Evolutionary conservation across 2,113 vertebrate genomes (phyloP), one percentile per base, ranked within the genome.

Genomic region (Salvelinus alpinus): DNA sequence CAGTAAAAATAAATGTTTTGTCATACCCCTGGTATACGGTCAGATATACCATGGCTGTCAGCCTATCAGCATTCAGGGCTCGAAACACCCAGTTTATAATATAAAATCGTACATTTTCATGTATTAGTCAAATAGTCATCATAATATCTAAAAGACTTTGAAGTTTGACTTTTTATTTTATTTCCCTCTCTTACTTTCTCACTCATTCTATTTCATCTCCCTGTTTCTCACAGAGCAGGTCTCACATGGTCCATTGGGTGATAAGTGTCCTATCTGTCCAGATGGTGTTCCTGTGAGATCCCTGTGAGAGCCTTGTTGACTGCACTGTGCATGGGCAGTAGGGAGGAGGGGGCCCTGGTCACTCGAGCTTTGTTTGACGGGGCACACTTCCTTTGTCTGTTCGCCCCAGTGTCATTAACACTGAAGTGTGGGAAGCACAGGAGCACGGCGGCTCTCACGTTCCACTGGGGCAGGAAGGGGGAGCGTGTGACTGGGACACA

Each of bases 371-470:
- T 92, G 92, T 91, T 87, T 73, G 78, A 83, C 78, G 82, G 91
- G 91, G 90, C 93, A 93, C 91, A 87, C 90, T 93, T 92, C 91
- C 86, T 92, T 93, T 93, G 89, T 93, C 88, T 85, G 78, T 54
- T 44, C 75, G 85, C 82, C 86, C 88, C 82, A 76, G 80, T 88
- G 90, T 91, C 88, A 89, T 91, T 90, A 88, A 87, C 88, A 83
- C 85, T 87, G 81, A 89, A 91, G 92, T 94, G 92, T 94, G 93
- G 93, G 93, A 94, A 94, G 90, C 90, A 81, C 71, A 70, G 81
- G 78, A 84, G 75, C 86, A 75, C 65, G 72, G 76, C 71, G 78
- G 92, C 92, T 94, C 93, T 90, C 92, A 94, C 92, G 88, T 92
- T 91, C 87, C 86, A 77, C 85, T 77, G 84, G 79, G 81, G 82